Evolutionary conservation across 2,797 vertebrate species (phyloP).

Genomic region (Ptychobarbus kaznakovi): DNA sequence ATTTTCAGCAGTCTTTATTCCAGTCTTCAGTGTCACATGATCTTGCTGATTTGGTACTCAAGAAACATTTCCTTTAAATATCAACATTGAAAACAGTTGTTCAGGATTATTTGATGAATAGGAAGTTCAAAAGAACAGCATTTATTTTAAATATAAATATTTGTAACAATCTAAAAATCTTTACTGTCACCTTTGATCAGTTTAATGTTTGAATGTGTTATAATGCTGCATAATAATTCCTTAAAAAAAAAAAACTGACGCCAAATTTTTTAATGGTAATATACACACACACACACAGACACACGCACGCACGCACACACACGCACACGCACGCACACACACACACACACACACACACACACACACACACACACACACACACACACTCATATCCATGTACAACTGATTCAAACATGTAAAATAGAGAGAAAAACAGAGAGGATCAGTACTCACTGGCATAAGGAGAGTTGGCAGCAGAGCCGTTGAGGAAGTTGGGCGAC

Average conservation of each 20-base stretch:
- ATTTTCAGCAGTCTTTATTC: neutral
- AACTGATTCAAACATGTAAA: neutral
- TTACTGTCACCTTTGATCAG: neutral
- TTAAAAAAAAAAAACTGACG: no score
- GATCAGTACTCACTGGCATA: conserved; percentile 92
- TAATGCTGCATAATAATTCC: neutral
- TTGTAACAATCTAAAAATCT: neutral
- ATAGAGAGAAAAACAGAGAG: neutral
- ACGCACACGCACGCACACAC: neutral
- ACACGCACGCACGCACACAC: neutral
- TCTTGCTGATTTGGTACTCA: neutral
- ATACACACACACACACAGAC: neutral
- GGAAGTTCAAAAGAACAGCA: neutral
- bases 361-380: no score
- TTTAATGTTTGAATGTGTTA: neutral
- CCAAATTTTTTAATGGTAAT: no score
- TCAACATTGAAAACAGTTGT: neutral
- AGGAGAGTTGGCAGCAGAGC: conserved; percentile 98
- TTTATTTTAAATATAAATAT: neutral
- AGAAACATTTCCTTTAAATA: neutral
- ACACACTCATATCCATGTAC: neutral
- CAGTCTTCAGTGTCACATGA: neutral
- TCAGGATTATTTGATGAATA: neutral
- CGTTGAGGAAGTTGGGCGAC: conserved; percentile 97
- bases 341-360: no score